Percentiles rank a stretch among this genome's conserved stretches.
Evolutionary conservation across 2,797 vertebrate genomes (phyloP).

Genomic region (Megaceryle alcyon): DNA sequence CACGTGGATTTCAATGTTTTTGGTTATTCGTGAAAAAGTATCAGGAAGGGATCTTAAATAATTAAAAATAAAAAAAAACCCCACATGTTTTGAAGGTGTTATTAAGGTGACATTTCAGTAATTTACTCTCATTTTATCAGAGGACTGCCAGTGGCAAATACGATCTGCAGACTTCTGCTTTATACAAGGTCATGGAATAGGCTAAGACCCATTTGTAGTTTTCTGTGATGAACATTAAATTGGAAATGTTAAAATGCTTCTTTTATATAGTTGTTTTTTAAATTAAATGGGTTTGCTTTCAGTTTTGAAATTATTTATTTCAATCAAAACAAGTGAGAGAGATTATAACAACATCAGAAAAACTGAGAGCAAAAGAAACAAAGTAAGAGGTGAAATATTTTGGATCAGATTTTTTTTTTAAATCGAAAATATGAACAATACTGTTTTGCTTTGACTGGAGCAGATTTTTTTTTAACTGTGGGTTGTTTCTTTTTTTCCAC

Average conservation of each 20-base stretch:
- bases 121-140: neutral
- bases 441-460: neutral
- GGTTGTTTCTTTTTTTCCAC: neutral
- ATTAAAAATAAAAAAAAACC: neutral
- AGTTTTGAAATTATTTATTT: conserved; percentile 13
- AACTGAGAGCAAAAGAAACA: neutral
- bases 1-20: neutral
- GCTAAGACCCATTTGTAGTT: neutral
- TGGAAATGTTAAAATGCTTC: neutral
- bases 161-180: neutral
- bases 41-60: neutral
- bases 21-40: neutral
- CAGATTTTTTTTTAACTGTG: neutral
- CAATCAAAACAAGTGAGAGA: neutral
- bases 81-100: neutral
- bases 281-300: neutral
- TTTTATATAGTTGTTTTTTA: neutral
- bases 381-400: neutral
- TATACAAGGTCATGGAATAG: neutral
- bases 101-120: neutral
- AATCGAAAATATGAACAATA: neutral
- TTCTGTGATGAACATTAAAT: neutral
- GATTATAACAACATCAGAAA: neutral
- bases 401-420: neutral
- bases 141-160: neutral